These are phyloP conservation scores for Cabera pusaria DNA, from an alignment of 2,888 invertebrate species.

Conservation along the genomic window DNA sequence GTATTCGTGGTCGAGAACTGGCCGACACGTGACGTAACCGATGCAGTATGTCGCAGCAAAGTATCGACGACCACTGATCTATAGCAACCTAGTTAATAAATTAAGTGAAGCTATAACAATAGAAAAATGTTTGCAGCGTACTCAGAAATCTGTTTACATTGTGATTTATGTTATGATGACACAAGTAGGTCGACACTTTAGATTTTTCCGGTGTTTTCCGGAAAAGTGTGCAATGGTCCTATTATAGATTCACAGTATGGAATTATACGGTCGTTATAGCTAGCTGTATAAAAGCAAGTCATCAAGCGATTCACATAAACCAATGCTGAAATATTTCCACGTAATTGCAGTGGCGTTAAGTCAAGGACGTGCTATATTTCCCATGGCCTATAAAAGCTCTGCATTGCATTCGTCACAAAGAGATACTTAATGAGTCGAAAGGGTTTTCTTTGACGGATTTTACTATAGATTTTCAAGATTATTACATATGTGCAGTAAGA, in stretches of 20 bases:
- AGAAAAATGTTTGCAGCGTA: slow-evolving; percentile 11
- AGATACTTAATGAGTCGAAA: no score
- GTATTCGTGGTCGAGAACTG: neutral
- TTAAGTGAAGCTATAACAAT: slow-evolving; percentile 13
- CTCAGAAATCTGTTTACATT: slow-evolving; percentile 16
- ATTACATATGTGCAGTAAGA: no score
- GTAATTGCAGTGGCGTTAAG: slow-evolving; percentile 4
- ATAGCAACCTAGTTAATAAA: slow-evolving; percentile 10
- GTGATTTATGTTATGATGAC: slow-evolving; percentile 29
- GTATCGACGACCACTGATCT: slow-evolving; percentile 11
- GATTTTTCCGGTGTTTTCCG: slow-evolving; percentile 5
- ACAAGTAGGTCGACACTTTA: slow-evolving; percentile 22
- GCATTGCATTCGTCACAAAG: slow-evolving; percentile 1
- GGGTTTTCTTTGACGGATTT: no score
- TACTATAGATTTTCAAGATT: no score
- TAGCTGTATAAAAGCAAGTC: no score
- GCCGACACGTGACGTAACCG: slow-evolving; percentile 38
- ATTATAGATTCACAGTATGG: no score
- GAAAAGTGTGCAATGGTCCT: slow-evolving; percentile 8
- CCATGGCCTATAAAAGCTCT: slow-evolving; percentile 3
- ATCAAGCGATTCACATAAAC: no score
- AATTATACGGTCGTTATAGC: no score
- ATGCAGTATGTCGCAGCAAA: slow-evolving; percentile 38
- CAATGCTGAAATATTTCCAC: no score
- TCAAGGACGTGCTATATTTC: slow-evolving; percentile 9